Evolutionary conservation across 2,113 vertebrate species (phyloP), one percentile per base, ranked within the genome.

Genomic region (Amia ocellicauda): DNA sequence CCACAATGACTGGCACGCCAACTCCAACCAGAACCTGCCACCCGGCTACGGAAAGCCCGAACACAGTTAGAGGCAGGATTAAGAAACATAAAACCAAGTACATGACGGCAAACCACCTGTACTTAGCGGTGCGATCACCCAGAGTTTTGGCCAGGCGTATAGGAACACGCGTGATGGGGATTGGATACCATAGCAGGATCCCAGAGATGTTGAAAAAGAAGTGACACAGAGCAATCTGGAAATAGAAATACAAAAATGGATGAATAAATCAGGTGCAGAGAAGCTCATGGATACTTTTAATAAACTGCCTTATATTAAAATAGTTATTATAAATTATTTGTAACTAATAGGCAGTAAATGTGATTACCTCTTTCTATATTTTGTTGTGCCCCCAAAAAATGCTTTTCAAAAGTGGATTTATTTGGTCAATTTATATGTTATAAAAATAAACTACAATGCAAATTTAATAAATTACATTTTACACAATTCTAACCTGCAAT

Each of bases 181-280:
- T 64, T 0, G 97, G 96, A 67, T 98, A 99, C 89, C 92, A 99
- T 31, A 99, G 82, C 3, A 93, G 0, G 72, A 99, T 98, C 8
- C 97, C 96, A 7, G 93, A 91, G 67, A 99, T 69, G 73, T 99
- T 99, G 85, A 99, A 99, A 88, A 99, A 96, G 74, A 99, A 99
- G 70, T 99, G 97, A 64, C 94, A 97, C 67, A 99, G 83, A 3
- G 97, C 92, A 62, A 99, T 93, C 97, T 99, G 82, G 16, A 87
- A 87, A 60, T 22, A 64, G 41, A 29, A 63, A 0, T 61, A 28
- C 61, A 60, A 0, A 17, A 17, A 70, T 40, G 28, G 36, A 19
- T 23, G 50, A 26, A 31, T 20, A 47, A 3, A 9, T 3, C 27
- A 20, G 9, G n/a, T n/a, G n/a, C 5, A 22, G 31, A 4, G 29